Conservation (phyloP, 1,140 invertebrate genomes). For the Leptinotarsa defecta region DNA sequence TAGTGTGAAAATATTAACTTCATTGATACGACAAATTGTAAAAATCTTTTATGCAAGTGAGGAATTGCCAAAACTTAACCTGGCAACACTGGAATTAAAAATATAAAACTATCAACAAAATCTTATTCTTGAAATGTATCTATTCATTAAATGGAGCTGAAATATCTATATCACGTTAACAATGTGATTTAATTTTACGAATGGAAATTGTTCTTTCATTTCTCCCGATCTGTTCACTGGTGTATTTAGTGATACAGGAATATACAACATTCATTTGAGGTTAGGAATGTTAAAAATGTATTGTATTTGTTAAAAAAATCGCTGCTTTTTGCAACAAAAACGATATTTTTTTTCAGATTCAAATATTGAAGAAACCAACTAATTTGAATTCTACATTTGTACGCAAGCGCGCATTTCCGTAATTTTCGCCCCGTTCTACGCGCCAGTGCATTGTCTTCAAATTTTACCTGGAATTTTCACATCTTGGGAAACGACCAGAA, state of each 20-base stretch:
- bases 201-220: no score
- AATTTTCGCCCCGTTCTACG: neutral
- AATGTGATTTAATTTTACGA: no score
- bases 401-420: neutral
- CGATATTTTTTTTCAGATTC: neutral
- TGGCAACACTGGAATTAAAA: no score
- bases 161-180: no score
- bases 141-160: no score
- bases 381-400: neutral
- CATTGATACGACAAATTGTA: no score
- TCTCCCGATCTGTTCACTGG: no score
- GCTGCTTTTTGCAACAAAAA: neutral
- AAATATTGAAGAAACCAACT: neutral
- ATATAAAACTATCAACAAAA: no score
- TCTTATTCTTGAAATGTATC: no score
- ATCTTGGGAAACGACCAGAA: constrained; percentile 6
- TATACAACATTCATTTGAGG: neutral
- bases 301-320: neutral
- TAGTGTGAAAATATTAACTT: no score
- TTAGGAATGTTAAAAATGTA: neutral
- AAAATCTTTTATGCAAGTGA: no score
- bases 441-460: constrained; percentile 18
- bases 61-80: no score
- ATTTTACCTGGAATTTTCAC: constrained; percentile 16
- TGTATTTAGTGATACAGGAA: neutral